Percentiles rank a stretch among this genome's conserved stretches.
Evolutionary conservation across 2,113 vertebrate genomes (phyloP).

Genomic region (Cynoglossus semilaevis): DNA sequence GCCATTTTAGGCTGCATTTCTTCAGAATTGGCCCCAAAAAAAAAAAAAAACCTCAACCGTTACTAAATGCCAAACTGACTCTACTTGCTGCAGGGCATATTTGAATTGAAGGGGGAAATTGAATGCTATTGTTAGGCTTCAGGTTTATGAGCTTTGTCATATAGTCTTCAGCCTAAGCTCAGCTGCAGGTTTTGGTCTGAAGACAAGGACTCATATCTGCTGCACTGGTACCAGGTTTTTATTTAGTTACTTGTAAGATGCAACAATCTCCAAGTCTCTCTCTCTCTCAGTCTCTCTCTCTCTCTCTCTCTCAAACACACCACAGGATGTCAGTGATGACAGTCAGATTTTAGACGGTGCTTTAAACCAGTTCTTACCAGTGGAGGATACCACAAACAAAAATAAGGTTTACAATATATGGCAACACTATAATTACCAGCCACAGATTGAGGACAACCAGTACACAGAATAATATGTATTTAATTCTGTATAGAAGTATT

Average conservation of each 20-base stretch:
- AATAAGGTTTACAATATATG: no score
- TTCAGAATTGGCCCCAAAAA: constrained; percentile 27
- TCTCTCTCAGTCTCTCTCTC: no score
- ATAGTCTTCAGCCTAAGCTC: constrained; percentile 49
- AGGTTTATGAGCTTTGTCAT: constrained; percentile 34
- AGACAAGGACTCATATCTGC: no score
- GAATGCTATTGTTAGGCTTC: constrained; percentile 36
- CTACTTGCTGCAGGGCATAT: constrained; percentile 40
- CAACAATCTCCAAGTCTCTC: no score
- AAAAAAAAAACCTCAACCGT: constrained; percentile 54
- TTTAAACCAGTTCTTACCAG: not conserved
- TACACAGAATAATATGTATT: no score
- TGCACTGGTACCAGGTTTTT: constrained; percentile 13
- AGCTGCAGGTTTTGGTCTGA: no score
- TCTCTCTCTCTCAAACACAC: no score
- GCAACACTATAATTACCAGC: no score
- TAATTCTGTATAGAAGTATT: no score
- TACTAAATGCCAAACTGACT: constrained; percentile 59
- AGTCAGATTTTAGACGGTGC: constrained; percentile 6
- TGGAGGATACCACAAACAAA: no score
- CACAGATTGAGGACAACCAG: no score
- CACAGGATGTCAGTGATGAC: no score
- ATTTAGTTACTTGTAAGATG: constrained; percentile 14
- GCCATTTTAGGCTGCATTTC: constrained; percentile 40
- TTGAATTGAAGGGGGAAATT: constrained; percentile 37